phyloP scores from a whole-genome alignment of 2,888 invertebrate species.

The Scrobipalpa costella region DNA sequence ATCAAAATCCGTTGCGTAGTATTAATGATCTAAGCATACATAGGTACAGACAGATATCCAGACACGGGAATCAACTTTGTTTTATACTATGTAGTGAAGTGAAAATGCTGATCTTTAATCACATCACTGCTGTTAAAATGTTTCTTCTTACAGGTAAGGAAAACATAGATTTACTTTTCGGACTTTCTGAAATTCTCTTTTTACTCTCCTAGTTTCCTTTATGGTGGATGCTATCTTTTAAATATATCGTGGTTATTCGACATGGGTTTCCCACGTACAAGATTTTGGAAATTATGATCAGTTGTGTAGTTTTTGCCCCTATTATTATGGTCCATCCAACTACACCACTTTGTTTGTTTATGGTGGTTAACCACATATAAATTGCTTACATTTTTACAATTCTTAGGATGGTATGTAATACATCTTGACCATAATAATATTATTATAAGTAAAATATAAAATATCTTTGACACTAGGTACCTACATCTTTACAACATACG shows the following conservation, averaged over 20 bases:
- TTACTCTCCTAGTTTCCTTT: not conserved
- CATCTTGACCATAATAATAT: not conserved
- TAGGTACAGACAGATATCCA: too few species aligned
- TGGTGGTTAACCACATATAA: constrained; percentile 5
- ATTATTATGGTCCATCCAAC: constrained; percentile 15
- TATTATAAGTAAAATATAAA: too few species aligned
- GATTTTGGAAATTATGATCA: constrained; percentile 15
- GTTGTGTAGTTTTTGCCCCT: constrained; percentile 19
- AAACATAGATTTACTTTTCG: not conserved
- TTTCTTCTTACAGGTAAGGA: too few species aligned
- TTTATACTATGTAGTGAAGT: too few species aligned
- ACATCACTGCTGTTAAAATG: too few species aligned
- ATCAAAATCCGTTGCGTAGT: too few species aligned
- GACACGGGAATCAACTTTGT: too few species aligned
- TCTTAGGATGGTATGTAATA: not conserved
- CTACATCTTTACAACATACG: too few species aligned
- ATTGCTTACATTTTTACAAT: not conserved
- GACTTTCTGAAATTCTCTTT: not conserved
- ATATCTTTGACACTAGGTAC: too few species aligned
- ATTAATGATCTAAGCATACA: too few species aligned
- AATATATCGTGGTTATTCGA: not conserved
- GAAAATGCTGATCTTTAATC: too few species aligned
- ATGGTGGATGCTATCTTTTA: not conserved
- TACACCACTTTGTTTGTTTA: constrained; percentile 18
- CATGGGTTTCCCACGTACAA: not conserved